Percentiles rank a stretch among this genome's conserved stretches.
Conservation (phyloP, 2,113 vertebrate genomes). For the Rousettus leschenaultii region DNA sequence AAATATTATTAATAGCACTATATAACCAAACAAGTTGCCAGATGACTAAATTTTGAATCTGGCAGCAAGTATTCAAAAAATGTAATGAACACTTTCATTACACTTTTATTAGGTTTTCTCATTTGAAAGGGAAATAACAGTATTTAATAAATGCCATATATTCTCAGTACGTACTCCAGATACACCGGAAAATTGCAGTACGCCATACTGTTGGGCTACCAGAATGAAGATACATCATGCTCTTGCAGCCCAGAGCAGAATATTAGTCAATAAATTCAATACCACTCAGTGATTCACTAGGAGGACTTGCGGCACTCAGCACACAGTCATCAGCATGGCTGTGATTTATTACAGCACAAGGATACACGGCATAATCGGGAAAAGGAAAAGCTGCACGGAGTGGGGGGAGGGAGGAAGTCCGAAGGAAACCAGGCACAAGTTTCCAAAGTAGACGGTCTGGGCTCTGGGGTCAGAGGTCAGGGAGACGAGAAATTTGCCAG, state of each 20-base stretch:
- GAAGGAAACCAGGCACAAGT: background rate
- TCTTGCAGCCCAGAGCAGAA: background rate
- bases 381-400: background rate
- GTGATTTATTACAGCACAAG: background rate
- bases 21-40: background rate
- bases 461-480: background rate
- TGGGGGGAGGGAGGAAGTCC: rapidly evolving
- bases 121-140: background rate
- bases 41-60: background rate
- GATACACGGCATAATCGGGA: background rate
- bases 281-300: background rate
- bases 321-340: background rate
- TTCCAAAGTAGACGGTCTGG: background rate
- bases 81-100: background rate
- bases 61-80: background rate
- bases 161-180: background rate
- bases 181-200: background rate
- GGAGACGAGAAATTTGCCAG: background rate
- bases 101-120: background rate
- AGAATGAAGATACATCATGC: background rate
- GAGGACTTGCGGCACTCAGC: background rate
- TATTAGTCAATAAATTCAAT: background rate
- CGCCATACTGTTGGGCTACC: background rate
- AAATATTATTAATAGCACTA: background rate
- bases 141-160: background rate